These are phyloP conservation scores for Gibbula magus DNA, from an alignment of 2,888 invertebrate species.

Conservation along the genomic window DNA sequence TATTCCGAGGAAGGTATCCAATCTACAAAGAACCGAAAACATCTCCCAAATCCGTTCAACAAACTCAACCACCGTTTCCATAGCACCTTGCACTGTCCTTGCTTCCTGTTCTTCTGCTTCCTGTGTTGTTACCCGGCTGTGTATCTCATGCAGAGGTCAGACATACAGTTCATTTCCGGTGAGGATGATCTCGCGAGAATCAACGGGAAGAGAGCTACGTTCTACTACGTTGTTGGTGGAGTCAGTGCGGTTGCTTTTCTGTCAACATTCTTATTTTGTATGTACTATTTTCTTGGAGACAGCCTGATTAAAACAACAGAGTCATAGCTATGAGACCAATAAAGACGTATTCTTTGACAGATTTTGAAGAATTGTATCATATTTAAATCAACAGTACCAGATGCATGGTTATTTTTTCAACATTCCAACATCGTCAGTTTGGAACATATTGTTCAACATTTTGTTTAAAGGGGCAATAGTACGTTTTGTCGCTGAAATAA, in stretches of 20 bases:
- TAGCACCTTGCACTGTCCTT: conserved; percentile 53
- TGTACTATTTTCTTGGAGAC: background rate
- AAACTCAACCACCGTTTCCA: conserved; percentile 52
- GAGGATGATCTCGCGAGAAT: conserved; percentile 40
- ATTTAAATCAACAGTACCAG: no score
- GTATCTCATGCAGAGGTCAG: conserved; percentile 52
- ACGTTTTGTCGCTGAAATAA: no score
- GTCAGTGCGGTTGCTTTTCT: conserved; percentile 46
- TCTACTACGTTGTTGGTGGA: conserved; percentile 47
- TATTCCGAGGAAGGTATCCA: no score
- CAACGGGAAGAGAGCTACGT: conserved; percentile 44
- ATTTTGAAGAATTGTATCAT: no score
- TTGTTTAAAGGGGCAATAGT: no score
- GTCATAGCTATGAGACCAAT: background rate
- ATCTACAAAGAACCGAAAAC: background rate
- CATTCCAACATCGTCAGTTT: no score
- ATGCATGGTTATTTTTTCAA: no score
- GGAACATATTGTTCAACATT: no score
- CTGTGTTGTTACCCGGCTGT: conserved; percentile 57
- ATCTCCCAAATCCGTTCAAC: conserved; percentile 50
- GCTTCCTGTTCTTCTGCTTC: conserved; percentile 57
- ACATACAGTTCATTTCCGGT: conserved; percentile 48
- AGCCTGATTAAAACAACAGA: background rate
- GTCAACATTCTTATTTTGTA: conserved; percentile 41
- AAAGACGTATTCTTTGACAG: background rate